Base-by-base conservation (phyloP, 2,797 vertebrate species). In the Nothura maculosa region DNA sequence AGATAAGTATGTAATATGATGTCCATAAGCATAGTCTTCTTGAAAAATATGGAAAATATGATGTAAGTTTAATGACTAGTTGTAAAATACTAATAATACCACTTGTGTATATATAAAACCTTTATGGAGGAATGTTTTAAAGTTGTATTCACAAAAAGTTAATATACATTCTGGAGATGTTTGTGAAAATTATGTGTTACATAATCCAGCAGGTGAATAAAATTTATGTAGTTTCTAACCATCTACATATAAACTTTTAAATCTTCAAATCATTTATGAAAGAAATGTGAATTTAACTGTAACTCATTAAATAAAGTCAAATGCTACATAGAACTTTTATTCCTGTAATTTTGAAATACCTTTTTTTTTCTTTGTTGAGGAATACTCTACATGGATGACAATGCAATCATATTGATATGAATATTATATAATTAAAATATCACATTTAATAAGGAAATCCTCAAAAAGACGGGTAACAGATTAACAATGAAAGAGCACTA, bases 371-470 rank as follows among this genome's bases (percentile, higher is more conserved):
- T 70, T 64, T 16, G 14, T 55, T 38, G 48, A 72, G 14, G 15
- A 80, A 3, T 7, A 24, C 6, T 57, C 7, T 68, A 5, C 45
- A 21, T 42, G 2, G 34, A 64, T 36, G 17, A 9, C 36, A 84
- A n/a, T 7, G 1, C 24, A 19, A 58, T 77, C 10, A 30, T 43
- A 74, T 36, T 30, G 10, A 54, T 58, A 92, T 90, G 80, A 17
- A 62, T 60, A 25, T 32, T 38, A 30, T 50, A 57, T 54, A 70
- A 32, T 68, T 85, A 70, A 85, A 89, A 85, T 62, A 91, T 57
- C 28, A 34, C 16, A 45, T 86, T 94, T 94, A 66, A 54, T 82
- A 74, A 72, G 30, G 8, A 95, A 81, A 89, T 76, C 6, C 5
- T 83, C 55, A 76, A 42, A 91, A 78, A 50, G 10, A 25, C 5